These are phyloP conservation scores for Sminthopsis crassicaudata DNA, from an alignment of 2,113 vertebrate genomes.

Conservation along the genomic window DNA sequence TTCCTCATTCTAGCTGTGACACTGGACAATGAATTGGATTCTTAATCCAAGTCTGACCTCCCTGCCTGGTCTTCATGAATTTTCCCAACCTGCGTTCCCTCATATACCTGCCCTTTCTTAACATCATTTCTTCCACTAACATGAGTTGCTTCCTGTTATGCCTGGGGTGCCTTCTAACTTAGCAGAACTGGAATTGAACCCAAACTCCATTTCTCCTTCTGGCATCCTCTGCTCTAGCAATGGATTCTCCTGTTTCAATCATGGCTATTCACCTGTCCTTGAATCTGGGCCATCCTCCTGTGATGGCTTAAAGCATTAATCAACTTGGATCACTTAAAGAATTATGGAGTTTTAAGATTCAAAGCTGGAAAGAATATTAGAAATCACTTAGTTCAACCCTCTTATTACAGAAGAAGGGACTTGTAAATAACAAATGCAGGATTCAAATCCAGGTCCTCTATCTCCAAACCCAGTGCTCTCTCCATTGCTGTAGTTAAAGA, in stretches of 20 bases:
- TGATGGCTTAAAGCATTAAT: not conserved
- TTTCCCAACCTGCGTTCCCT: not conserved
- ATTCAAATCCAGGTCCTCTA: not conserved
- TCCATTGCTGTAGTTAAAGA: not conserved
- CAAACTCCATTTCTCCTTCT: not conserved
- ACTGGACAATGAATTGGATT: not conserved
- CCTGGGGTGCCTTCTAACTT: not conserved
- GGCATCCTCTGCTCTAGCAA: not conserved
- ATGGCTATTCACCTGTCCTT: not conserved
- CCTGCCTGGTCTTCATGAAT: not conserved
- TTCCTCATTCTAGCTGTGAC: not conserved
- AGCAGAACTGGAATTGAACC: not conserved
- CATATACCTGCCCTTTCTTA: not conserved
- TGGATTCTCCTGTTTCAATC: not conserved
- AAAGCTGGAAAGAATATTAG: not conserved
- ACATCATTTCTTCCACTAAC: not conserved
- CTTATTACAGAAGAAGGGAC: not conserved
- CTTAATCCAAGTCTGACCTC: not conserved
- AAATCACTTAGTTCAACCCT: slow-evolving; percentile 21
- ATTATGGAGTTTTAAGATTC: not conserved
- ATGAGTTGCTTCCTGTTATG: not conserved
- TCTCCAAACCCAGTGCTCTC: not conserved
- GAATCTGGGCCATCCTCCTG: not conserved
- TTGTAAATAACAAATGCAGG: not conserved
- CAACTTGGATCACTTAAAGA: not conserved